A percentile compares a stretch with the other conserved stretches of the same genome.
Evolutionary conservation across 1,140 invertebrate genomes (phyloP).

Genomic region (Marisa cornuarietis): DNA sequence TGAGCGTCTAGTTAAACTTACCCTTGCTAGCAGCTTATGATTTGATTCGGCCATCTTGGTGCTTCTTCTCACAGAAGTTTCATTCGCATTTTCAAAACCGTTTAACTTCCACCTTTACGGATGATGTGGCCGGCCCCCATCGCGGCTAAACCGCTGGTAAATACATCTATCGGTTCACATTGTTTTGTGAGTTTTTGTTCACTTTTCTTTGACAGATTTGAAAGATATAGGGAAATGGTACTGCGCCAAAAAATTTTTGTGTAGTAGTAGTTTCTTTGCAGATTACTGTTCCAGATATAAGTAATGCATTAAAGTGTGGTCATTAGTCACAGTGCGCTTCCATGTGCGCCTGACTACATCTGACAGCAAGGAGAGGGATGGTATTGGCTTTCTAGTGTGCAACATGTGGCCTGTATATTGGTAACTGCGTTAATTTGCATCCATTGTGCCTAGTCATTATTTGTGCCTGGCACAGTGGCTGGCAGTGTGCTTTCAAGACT

Average conservation of each 20-base stretch:
- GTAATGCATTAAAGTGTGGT: no score
- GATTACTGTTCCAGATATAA: no score
- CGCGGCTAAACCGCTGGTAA: conserved; percentile 24
- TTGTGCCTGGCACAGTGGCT: conserved; percentile 19
- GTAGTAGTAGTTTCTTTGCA: no score
- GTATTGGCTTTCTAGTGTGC: conserved; percentile 15
- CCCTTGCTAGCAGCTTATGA: conserved; percentile 11
- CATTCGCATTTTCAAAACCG: neutral
- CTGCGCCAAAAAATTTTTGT: no score
- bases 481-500: conserved; percentile 12
- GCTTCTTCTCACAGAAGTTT: conserved; percentile 8
- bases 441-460: conserved; percentile 23
- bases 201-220: no score
- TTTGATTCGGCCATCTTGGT: conserved; percentile 23
- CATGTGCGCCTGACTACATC: no score
- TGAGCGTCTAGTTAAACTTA: conserved; percentile 11
- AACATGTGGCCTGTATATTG: conserved; percentile 21
- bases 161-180: neutral
- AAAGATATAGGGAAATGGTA: no score
- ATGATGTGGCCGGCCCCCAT: conserved; percentile 27
- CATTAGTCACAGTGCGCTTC: no score
- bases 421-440: conserved; percentile 21
- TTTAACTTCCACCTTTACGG: neutral
- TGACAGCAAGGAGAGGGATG: neutral
- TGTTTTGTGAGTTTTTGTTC: no score